phyloP scores from a whole-genome alignment of 2,113 vertebrate species.

The Myotis yumanensis region DNA sequence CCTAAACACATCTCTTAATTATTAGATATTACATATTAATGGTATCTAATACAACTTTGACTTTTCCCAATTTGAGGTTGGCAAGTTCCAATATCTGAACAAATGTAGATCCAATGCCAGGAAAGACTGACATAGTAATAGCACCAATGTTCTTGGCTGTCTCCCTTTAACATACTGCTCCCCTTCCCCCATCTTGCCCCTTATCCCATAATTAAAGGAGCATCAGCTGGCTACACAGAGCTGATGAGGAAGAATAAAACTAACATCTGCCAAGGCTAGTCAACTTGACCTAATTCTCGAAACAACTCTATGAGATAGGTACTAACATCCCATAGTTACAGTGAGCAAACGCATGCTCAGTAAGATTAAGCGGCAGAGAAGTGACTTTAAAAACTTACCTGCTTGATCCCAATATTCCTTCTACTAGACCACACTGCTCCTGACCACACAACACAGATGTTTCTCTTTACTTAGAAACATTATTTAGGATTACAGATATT shows the following conservation, averaged over 20 bases:
- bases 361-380: background rate
- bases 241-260: background rate
- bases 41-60: background rate
- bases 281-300: background rate
- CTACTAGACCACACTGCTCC: background rate
- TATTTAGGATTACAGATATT: background rate
- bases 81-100: background rate
- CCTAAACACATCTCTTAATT: slow-evolving; percentile 23
- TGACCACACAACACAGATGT: background rate
- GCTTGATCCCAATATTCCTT: background rate
- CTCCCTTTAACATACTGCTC: background rate
- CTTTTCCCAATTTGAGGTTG: background rate
- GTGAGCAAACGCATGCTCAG: background rate
- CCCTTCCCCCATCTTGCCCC: background rate
- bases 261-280: background rate
- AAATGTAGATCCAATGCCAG: background rate
- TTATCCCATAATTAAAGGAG: background rate
- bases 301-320: background rate
- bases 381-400: background rate
- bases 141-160: background rate
- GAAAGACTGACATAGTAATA: background rate
- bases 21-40: background rate
- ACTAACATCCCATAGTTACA: background rate
- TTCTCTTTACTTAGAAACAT: background rate
- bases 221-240: background rate